Evolutionary conservation across 64 coral and sea anemone species (phyloP).

Genomic region (Platygyra sinensis): DNA sequence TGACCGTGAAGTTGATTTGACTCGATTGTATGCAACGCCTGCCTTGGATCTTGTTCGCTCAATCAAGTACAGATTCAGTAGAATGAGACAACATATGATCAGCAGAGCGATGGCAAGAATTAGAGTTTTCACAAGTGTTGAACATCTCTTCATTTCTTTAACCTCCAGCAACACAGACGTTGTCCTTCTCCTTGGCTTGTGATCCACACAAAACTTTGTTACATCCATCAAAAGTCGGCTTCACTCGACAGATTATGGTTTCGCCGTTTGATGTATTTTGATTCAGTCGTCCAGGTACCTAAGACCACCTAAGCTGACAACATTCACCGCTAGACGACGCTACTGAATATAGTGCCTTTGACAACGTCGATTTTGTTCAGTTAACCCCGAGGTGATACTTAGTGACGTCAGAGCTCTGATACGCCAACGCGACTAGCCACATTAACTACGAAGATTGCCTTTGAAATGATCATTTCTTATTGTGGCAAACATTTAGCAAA

Average conservation of each 20-base stretch:
- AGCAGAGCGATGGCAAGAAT: slow-evolving; percentile 22
- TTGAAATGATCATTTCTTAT: too few relatives aligned
- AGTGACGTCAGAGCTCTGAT: not conserved
- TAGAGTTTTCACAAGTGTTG: slow-evolving; percentile 42
- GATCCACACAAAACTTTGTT: not conserved
- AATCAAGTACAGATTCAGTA: slow-evolving; percentile 53
- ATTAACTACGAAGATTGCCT: too few relatives aligned
- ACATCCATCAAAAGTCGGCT: not conserved
- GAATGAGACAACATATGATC: slow-evolving; percentile 48
- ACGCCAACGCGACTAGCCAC: too few relatives aligned
- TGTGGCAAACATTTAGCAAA: too few relatives aligned
- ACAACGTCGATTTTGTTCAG: not conserved
- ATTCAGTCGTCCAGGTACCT: not conserved
- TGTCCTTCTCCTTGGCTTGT: slow-evolving; percentile 23
- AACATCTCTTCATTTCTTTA: not conserved
- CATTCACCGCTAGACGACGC: not conserved
- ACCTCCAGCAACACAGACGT: not conserved
- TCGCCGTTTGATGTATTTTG: not conserved
- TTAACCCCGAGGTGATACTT: not conserved
- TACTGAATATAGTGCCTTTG: not conserved
- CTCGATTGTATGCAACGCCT: not conserved
- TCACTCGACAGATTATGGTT: not conserved
- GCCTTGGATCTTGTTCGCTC: not conserved
- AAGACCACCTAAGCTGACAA: not conserved
- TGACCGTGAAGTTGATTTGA: not conserved